These are phyloP conservation scores for Sebastes nivosus DNA, from an alignment of 2,797 vertebrate genomes.

Conservation along the genomic window DNA sequence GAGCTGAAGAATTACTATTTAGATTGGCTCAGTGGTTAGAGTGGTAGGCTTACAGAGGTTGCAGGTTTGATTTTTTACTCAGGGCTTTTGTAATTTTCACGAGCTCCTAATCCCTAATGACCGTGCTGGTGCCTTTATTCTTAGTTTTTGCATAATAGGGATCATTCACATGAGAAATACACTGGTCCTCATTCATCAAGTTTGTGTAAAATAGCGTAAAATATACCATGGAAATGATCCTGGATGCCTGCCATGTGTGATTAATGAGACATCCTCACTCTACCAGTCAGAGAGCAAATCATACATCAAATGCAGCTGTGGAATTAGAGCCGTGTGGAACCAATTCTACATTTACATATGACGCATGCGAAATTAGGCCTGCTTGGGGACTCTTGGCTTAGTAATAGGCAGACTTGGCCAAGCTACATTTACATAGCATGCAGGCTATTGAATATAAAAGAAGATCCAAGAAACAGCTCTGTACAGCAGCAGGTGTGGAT, in stretches of 20 bases:
- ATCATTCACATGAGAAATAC: conserved; percentile 1
- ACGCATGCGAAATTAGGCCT: conserved; percentile 14
- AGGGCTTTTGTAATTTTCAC: neutral
- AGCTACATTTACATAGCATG: conserved; percentile 8
- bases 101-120: neutral
- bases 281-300: conserved; percentile 11
- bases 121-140: neutral
- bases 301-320: conserved; percentile 30
- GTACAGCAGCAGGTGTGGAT: neutral
- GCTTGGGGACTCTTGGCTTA: neutral
- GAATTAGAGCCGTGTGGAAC: conserved; percentile 36
- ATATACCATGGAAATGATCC: conserved; percentile 31
- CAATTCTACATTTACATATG: conserved; percentile 30
- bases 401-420: neutral
- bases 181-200: conserved; percentile 33
- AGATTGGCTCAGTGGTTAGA: neutral
- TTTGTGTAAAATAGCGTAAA: conserved; percentile 29
- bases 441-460: neutral
- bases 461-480: neutral
- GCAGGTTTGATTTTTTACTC: neutral
- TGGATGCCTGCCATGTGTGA: conserved; percentile 28
- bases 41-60: neutral
- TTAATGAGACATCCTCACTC: conserved; percentile 35
- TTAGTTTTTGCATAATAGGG: neutral
- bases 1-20: neutral